phyloP scores from a whole-genome alignment of 2,113 vertebrate species.

The Gymnocephalus cernua region DNA sequence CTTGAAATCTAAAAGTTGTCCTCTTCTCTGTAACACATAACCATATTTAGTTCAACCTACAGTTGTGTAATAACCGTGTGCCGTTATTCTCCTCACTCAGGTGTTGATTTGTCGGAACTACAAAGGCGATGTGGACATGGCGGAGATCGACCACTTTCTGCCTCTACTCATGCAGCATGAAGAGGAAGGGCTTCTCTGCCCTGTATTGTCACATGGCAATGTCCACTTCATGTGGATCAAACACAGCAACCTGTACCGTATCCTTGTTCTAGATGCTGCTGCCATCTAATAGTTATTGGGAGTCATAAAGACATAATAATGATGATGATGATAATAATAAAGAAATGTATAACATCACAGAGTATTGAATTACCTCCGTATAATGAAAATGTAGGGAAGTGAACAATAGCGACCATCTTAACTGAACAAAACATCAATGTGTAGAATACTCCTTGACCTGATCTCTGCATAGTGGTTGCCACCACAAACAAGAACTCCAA shows the following conservation, averaged over 20 bases:
- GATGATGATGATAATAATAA: no score
- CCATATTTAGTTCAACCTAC: not conserved
- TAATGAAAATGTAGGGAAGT: not conserved
- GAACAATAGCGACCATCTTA: not conserved
- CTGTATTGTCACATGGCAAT: constrained; percentile 86
- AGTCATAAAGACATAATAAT: not conserved
- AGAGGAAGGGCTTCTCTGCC: constrained; percentile 89
- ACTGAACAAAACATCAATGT: constrained; percentile 6
- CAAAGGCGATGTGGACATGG: constrained; percentile 92
- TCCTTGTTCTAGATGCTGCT: constrained; percentile 72
- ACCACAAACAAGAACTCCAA: constrained; percentile 94
- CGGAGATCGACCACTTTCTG: constrained; percentile 93
- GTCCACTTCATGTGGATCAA: constrained; percentile 97
- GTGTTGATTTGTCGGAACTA: constrained; percentile 95
- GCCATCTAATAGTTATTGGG: not conserved
- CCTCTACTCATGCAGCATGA: constrained; percentile 90
- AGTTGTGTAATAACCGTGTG: not conserved
- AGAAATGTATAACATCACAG: not conserved
- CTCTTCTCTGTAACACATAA: not conserved
- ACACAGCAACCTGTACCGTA: constrained; percentile 95
- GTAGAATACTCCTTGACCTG: constrained; percentile 80
- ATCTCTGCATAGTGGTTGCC: constrained; percentile 88
- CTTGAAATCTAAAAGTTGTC: not conserved
- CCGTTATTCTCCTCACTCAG: constrained; percentile 67
- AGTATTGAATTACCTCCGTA: not conserved